Evolutionary conservation across 2,113 vertebrate genomes (phyloP), one percentile per base, ranked within the genome.

Genomic region (Passer montanus): DNA sequence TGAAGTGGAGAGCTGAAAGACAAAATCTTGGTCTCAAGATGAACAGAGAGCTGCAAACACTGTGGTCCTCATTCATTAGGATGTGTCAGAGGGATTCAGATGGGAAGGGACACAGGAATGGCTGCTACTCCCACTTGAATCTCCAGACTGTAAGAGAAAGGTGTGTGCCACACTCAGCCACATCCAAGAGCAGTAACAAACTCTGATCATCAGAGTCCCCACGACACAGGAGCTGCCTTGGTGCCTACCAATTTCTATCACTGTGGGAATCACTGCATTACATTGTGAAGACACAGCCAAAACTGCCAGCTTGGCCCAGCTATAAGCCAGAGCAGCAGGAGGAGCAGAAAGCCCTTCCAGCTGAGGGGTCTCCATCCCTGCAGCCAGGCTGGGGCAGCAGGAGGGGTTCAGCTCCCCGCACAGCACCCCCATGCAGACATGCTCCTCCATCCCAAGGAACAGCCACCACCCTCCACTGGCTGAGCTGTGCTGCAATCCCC

Each of bases 391-490:
- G 58, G 33, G 27, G 53, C 4, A 2, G 13, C 9, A 67, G 46
- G 11, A 85, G 37, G 41, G 13, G 7, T 30, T 80, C 87, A 68
- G 58, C 33, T 76, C 30, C 41, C 47, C 26, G 27, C 67, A 39
- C 13, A n/a, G n/a, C 14, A 41, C 3, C 10, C 7, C 7, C 22
- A 8, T 1, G 15, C 14, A 64, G 46, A 13, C 7, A 10, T 2
- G 9, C 33, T 68, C 66, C 84, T 90, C 2, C 2, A 15, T 27
- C 43, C 67, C 74, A 78, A 43, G 27, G 56, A 81, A 50, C 28
- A 35, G 22, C 30, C 50, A 35, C 0, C 0, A 21, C 7, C 47
- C 39, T 21, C 21, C 2, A 0, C 14, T 10, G 60, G 12, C 37
- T 52, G 31, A 69, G 81, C 64, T 58, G 46, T 56, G 55, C 63